Evolutionary conservation across 2,797 vertebrate species (phyloP).

Genomic region (Acanthurus lineatus): DNA sequence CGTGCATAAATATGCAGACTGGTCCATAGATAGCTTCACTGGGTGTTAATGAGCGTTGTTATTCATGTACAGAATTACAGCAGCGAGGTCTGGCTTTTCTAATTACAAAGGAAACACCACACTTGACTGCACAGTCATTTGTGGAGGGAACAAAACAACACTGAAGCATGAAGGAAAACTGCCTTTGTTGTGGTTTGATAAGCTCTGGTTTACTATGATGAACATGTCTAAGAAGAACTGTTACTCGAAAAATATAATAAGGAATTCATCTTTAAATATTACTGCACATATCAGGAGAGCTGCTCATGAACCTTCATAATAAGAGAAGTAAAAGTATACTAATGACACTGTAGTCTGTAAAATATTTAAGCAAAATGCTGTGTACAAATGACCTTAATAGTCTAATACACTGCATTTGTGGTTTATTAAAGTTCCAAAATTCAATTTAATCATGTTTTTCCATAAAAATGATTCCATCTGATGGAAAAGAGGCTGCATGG

Average conservation of each 20-base stretch:
- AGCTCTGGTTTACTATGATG: neutral
- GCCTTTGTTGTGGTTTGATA: neutral
- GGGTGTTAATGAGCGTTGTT: slow-evolving; percentile 64
- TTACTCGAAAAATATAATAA: neutral
- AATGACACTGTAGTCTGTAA: neutral
- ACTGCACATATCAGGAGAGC: neutral
- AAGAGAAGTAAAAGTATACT: neutral
- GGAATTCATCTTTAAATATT: neutral
- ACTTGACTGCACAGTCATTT: slow-evolving; percentile 17
- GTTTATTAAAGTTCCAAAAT: neutral
- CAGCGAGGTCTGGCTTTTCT: slow-evolving; percentile 29
- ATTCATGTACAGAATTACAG: slow-evolving; percentile 47
- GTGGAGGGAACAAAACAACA: slow-evolving; percentile 8
- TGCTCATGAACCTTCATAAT: neutral
- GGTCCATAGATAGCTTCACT: slow-evolving; percentile 48
- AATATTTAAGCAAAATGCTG: neutral
- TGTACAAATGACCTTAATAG: neutral
- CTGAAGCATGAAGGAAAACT: neutral
- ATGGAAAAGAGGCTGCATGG: neutral
- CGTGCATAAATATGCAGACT: slow-evolving; percentile 63
- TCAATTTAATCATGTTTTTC: neutral
- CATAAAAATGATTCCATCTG: neutral
- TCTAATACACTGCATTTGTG: neutral
- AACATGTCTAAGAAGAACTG: slow-evolving; percentile 4
- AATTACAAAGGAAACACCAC: slow-evolving; percentile 37